Base-by-base conservation (phyloP, 2,888 invertebrate genomes). In the Thysanoteuthis rhombus region DNA sequence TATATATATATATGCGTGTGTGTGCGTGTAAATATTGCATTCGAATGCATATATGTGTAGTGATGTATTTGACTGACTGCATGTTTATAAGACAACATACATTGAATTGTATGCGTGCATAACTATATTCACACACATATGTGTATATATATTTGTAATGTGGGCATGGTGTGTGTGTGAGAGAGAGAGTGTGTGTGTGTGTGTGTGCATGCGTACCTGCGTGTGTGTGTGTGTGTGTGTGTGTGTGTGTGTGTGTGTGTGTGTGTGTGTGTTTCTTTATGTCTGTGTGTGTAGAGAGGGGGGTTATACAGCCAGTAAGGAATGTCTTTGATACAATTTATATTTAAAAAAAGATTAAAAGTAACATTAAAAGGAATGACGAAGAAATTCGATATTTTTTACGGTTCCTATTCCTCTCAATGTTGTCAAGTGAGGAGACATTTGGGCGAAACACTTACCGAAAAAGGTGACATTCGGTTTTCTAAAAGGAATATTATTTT, bases 291-390 rank as follows among this genome's bases (percentile, higher is more conserved):
- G n/a, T n/a, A n/a, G n/a, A n/a, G n/a, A n/a, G n/a, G n/a, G n/a
- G n/a, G n/a, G 36, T 10, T 25, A 75, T 12, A 36, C 12, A 75
- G 16, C 22, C 75, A 25, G n/a, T 75, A 75, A 75, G 36, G 3
- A n/a, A 75, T 36, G 19, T 10, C n/a, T 75, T n/a, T 75, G 3
- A 75, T 16, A 16, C 12, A 32, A 32, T 75, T 75, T 75, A 75
- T 16, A 75, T 16, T 16, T 52, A 25, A 75, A 58, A 58, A 75
- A 75, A 75, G 2, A 16, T 52, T 75, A n/a, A 1, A n/a, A 75
- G n/a, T n/a, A 75, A 75, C 75, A n/a, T 75, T 75, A 75, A 75
- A 75, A 75, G 75, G 75, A 75, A 75, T 75, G 75, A n/a, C n/a
- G 36, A 75, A n/a, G 36, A 28, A 58, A 8, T 58, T 58, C 6